Conservation (phyloP, 2,113 vertebrate species). For the Empidonax traillii region DNA sequence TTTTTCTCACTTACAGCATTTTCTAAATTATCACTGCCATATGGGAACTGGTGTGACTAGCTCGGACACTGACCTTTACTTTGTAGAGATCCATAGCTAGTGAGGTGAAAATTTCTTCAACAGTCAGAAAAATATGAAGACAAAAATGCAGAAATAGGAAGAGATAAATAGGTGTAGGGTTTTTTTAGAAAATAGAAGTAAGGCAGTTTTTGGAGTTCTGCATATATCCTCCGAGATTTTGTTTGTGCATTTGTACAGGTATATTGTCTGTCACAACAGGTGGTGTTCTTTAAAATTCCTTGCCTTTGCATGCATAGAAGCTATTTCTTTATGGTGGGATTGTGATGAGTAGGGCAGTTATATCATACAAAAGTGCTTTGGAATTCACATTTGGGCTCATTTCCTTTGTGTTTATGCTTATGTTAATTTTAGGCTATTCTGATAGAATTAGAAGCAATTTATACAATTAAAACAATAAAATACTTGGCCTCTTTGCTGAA, state of each 20-base stretch:
- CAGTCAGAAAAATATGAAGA: neutral
- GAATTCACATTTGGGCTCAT: neutral
- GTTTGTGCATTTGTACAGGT: neutral
- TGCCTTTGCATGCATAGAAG: neutral
- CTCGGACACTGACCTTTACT: neutral
- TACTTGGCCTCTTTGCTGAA: neutral
- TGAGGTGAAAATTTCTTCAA: neutral
- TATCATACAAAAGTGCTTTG: neutral
- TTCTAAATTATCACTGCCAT: neutral
- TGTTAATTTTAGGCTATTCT: neutral
- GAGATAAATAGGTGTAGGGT: fast-evolving
- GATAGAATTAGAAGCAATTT: neutral
- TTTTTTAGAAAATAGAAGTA: neutral
- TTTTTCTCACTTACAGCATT: neutral
- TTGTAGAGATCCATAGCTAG: neutral
- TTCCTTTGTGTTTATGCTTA: neutral
- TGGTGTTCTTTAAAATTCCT: neutral
- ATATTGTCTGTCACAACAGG: neutral
- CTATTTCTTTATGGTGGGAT: neutral
- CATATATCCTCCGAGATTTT: neutral
- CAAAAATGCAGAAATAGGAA: neutral
- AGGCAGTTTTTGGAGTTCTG: neutral
- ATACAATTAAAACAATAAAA: neutral
- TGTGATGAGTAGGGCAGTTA: neutral
- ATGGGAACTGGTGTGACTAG: neutral